Percentiles rank a stretch among this genome's conserved stretches.
These are phyloP conservation scores for Nudaria mundana DNA, from an alignment of 2,888 invertebrate genomes.

Conservation along the genomic window DNA sequence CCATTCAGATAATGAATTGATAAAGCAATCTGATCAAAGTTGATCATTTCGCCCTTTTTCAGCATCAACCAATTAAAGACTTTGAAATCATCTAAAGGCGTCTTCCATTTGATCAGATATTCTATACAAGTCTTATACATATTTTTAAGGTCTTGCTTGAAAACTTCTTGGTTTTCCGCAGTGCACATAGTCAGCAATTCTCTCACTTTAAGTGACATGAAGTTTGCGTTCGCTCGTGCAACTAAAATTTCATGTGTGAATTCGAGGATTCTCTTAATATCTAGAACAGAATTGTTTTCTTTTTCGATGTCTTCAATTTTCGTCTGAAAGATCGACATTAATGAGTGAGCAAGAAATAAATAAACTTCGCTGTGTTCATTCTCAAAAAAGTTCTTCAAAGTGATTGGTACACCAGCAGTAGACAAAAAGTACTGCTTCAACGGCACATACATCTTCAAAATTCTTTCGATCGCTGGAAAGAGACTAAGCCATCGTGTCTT, in stretches of 20 bases:
- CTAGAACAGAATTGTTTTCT: constrained; percentile 20
- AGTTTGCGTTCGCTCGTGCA: constrained; percentile 17
- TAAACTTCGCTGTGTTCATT: constrained; percentile 21
- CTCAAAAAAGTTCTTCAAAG: constrained; percentile 22
- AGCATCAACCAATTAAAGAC: constrained; percentile 18
- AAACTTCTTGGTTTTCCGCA: constrained; percentile 15
- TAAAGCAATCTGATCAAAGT: constrained; percentile 15
- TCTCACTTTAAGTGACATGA: constrained; percentile 19
- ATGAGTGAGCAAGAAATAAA: constrained; percentile 17
- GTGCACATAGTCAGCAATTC: constrained; percentile 13
- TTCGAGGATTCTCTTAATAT: constrained; percentile 15
- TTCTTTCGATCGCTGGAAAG: constrained; percentile 34
- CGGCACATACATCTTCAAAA: constrained; percentile 28
- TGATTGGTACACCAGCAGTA: constrained; percentile 13
- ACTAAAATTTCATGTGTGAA: constrained; percentile 13
- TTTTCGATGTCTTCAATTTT: constrained; percentile 22
- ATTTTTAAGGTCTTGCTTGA: constrained; percentile 19
- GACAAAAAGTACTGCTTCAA: constrained; percentile 30
- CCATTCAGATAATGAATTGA: constrained; percentile 18
- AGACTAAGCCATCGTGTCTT: constrained; percentile 13
- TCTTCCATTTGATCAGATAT: constrained; percentile 18
- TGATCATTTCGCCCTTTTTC: constrained; percentile 18
- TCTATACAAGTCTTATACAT: constrained; percentile 18
- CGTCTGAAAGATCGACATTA: constrained; percentile 23
- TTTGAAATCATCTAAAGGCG: constrained; percentile 1